These are phyloP conservation scores for Florisuga fusca DNA, from an alignment of 2,797 vertebrate genomes.

Conservation along the genomic window DNA sequence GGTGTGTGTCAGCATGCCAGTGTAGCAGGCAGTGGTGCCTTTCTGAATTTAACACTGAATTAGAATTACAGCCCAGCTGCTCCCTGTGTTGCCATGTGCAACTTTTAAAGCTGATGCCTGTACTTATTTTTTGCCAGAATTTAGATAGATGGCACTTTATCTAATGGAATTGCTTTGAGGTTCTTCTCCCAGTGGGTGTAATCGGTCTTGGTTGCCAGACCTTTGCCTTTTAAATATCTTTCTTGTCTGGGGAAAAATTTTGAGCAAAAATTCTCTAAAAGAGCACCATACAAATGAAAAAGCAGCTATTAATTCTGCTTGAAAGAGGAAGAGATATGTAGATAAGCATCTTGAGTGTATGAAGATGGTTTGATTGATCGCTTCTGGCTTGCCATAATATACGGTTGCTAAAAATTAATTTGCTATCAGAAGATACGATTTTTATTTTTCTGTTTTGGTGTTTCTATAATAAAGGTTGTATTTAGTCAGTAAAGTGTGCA, in stretches of 20 bases:
- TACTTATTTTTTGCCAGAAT: neutral
- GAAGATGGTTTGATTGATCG: neutral
- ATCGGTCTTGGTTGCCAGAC: neutral
- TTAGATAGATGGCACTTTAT: neutral
- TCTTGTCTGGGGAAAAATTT: neutral
- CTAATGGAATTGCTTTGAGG: neutral
- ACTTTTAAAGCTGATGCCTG: neutral
- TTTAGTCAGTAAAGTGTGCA: neutral
- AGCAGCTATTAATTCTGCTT: neutral
- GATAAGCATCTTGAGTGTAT: neutral
- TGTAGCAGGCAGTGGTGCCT: neutral
- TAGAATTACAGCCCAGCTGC: neutral
- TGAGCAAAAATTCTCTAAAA: neutral
- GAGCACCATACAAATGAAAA: neutral
- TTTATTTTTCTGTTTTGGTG: slow-evolving; percentile 33
- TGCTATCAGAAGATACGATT: neutral
- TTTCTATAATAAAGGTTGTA: slow-evolving; percentile 42
- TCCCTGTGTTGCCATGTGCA: neutral
- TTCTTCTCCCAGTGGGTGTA: neutral
- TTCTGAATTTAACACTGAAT: neutral
- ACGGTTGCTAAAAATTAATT: neutral
- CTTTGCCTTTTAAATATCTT: neutral
- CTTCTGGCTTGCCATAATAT: neutral
- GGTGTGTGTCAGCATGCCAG: neutral
- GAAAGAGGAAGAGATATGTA: neutral